phyloP scores from a whole-genome alignment of 2,113 vertebrate species.

The Megaceryle maxima region DNA sequence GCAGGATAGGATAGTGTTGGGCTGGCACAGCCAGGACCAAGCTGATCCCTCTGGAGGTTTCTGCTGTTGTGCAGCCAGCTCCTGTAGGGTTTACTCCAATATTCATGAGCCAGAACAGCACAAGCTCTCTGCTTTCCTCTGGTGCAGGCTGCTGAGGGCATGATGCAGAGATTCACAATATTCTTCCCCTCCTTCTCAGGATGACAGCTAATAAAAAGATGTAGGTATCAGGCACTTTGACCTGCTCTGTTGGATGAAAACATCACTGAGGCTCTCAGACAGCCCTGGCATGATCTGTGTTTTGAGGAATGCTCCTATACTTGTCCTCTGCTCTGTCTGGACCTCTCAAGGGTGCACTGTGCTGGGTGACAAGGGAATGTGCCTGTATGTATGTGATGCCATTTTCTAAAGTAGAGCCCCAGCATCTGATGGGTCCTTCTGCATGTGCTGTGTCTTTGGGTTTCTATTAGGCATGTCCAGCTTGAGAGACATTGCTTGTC shows the following conservation, averaged over 20 bases:
- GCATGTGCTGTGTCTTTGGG: background rate
- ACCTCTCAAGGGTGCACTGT: background rate
- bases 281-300: background rate
- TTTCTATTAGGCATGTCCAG: background rate
- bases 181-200: background rate
- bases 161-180: conserved; percentile 40
- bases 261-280: background rate
- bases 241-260: background rate
- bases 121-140: background rate
- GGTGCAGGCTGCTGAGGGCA: background rate
- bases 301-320: background rate
- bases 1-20: background rate
- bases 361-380: background rate
- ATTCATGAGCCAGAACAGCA: background rate
- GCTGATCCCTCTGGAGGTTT: background rate
- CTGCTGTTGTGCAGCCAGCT: background rate
- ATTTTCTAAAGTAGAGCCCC: background rate
- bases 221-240: background rate
- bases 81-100: conserved; percentile 20
- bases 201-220: conserved; percentile 20
- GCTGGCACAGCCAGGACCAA: background rate
- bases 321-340: background rate
- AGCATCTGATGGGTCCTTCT: background rate
- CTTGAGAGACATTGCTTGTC: background rate
- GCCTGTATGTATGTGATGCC: background rate